A percentile compares a stretch with the other conserved stretches of the same genome.
These are phyloP conservation scores for Lucinisca nassula DNA, from an alignment of 2,888 invertebrate species.

Conservation along the genomic window DNA sequence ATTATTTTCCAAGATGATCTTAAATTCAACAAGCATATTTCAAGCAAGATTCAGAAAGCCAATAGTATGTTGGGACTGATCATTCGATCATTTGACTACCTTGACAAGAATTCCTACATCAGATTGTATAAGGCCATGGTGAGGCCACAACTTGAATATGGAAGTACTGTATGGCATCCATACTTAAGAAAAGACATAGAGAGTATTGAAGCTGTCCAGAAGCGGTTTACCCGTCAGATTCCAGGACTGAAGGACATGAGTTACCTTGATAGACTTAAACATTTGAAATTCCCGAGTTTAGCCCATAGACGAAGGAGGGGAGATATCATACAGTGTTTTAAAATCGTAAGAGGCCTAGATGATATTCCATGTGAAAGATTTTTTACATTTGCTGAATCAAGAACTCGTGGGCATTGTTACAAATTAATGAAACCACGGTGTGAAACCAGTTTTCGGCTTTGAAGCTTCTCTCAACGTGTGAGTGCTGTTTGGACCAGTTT, in stretches of 20 bases:
- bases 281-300: conserved; percentile 22
- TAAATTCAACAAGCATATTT: conserved; percentile 33
- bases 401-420: neutral
- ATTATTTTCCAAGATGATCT: conserved; percentile 25
- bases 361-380: conserved; percentile 3
- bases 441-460: neutral
- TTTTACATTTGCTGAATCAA: neutral
- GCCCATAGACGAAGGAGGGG: conserved; percentile 19
- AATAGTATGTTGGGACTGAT: neutral
- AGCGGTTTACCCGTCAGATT: conserved; percentile 5
- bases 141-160: neutral
- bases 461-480: no score
- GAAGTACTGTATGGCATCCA: conserved; percentile 5
- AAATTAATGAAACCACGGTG: neutral
- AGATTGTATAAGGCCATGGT: neutral
- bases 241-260: conserved; percentile 2
- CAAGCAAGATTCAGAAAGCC: conserved; percentile 28
- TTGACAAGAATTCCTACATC: neutral
- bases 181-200: conserved; percentile 18
- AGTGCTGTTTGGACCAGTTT: no score
- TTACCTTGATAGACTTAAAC: conserved; percentile 15
- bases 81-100: neutral
- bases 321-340: conserved; percentile 27
- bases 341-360: conserved; percentile 10
- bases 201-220: conserved; percentile 22